Evolutionary conservation across 2,113 vertebrate species (phyloP), one percentile per base, ranked within the genome.

Genomic region (Xyliphius kryptos): DNA sequence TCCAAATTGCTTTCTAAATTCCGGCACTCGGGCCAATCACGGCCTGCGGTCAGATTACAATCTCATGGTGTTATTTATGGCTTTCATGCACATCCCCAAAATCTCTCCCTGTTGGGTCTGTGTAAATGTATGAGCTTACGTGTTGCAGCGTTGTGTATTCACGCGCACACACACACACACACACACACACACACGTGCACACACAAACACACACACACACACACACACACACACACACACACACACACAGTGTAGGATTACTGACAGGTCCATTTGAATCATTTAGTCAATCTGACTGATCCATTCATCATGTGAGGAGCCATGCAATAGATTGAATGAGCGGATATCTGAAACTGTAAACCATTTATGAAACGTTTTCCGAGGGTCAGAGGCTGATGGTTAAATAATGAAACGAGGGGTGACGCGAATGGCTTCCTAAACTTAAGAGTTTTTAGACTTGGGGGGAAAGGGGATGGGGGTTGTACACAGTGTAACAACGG

Each of bases 131-230:
- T 44, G 19, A 22, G 5, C 26, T 4, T 10, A 15, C 54, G 63
- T 6, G n/a, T 16, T 54, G 5, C 22, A 10, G 32, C 53, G 70
- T 59, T 67, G 61, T 62, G 67, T 41, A 47, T 69, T 52, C 22
- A 6, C 0, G 1, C 56, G 20, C 52, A 2, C 3, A 51, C 76
- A 57, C 72, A 60, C 51, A 40, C 63, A 14, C 48, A 51, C n/a
- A 49, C 36, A 54, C 69, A 59, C 52, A 56, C 46, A 41, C 44
- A 66, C 40, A 60, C 60, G 37, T 43, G 41, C 17, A 47, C 61
- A 17, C 26, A 3, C 19, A 16, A 14, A 61, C 16, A 19, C 8
- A 9, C 57, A 14, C 15, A 32, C 16, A 15, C 26, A 8, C n/a
- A n/a, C 40, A 60, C 60, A 46, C 51, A 50, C 17, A 47, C 61